These are phyloP conservation scores for Tipula vernalis DNA, from an alignment of 2,888 invertebrate genomes.

Conservation along the genomic window DNA sequence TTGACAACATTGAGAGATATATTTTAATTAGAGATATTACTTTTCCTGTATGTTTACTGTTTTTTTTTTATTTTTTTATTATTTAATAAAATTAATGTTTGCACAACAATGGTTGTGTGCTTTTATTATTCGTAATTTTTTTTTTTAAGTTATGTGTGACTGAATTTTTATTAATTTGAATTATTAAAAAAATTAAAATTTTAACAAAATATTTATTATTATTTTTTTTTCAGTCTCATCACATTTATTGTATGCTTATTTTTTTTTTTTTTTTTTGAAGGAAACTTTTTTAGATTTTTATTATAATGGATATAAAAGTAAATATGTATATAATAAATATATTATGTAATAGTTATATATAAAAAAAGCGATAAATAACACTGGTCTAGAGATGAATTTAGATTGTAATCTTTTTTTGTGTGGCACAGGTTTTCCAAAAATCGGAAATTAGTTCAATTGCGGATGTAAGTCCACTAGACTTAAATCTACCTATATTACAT, in stretches of 20 bases:
- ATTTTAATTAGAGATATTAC: neutral
- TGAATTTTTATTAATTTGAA: neutral
- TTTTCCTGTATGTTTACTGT: neutral
- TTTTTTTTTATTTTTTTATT: no score
- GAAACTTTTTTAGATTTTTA: neutral
- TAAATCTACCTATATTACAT: no score
- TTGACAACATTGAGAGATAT: neutral
- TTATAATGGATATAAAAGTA: neutral
- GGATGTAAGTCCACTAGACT: no score
- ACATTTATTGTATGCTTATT: neutral
- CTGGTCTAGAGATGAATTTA: neutral
- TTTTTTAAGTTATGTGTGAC: no score
- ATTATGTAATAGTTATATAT: neutral
- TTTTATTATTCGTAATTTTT: no score
- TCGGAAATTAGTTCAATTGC: neutral
- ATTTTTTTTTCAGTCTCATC: neutral
- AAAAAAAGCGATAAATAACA: neutral
- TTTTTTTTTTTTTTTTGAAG: neutral
- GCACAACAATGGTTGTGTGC: no score
- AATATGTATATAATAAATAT: neutral
- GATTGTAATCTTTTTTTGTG: neutral
- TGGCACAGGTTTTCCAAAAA: neutral
- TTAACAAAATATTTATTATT: neutral
- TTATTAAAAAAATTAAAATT: neutral
- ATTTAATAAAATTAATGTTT: no score